A percentile compares a stretch with the other conserved stretches of the same genome.
Evolutionary conservation across 2,888 invertebrate species (phyloP).

Genomic region (Patella depressa): DNA sequence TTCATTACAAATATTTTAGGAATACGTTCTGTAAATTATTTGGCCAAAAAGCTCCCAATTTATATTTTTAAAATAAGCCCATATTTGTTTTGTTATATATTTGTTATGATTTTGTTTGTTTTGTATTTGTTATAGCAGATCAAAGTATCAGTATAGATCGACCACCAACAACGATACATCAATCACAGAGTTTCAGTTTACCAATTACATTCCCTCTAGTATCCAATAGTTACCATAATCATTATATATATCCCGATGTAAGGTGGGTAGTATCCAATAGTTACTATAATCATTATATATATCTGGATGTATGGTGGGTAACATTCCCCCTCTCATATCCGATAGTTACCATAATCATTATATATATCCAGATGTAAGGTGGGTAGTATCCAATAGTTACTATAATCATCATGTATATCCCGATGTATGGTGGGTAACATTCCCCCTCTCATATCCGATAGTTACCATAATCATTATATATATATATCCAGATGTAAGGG

Average conservation of each 20-base stretch:
- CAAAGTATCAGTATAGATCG: not conserved
- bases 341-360: conserved; percentile 1
- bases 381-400: not conserved
- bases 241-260: not conserved
- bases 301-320: too few relatives aligned
- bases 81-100: too few relatives aligned
- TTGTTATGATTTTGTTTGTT: too few relatives aligned
- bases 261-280: not conserved
- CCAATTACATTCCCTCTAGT: not conserved
- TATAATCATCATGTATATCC: too few relatives aligned
- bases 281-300: not conserved
- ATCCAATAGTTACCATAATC: conserved; percentile 5
- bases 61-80: too few relatives aligned
- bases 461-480: not conserved
- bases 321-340: not conserved
- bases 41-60: too few relatives aligned
- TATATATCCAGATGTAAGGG: not conserved
- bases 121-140: not conserved
- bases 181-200: not conserved
- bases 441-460: not conserved
- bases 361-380: not conserved
- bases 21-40: too few relatives aligned
- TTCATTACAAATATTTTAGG: too few relatives aligned
- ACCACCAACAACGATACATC: not conserved
- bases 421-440: too few relatives aligned